phyloP scores from a whole-genome alignment of 2,113 vertebrate species.

The Strigops habroptila region DNA sequence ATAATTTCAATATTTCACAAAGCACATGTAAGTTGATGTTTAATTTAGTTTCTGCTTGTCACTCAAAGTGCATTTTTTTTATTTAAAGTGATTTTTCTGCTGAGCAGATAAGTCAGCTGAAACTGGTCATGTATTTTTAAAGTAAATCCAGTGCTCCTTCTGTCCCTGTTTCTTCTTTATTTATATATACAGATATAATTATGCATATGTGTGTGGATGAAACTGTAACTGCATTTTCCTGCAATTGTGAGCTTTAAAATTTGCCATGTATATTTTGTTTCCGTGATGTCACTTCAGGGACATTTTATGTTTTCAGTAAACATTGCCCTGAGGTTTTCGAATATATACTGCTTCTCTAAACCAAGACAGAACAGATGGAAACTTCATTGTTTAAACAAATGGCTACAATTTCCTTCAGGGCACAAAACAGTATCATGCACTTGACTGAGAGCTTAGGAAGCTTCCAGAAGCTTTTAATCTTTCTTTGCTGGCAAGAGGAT shows the following conservation, averaged over 20 bases:
- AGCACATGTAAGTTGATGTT: not conserved
- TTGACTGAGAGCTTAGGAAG: conserved; percentile 27
- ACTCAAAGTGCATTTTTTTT: not conserved
- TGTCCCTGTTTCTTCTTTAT: not conserved
- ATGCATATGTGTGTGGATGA: not conserved
- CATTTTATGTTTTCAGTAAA: conserved; percentile 46
- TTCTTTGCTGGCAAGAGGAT: not conserved
- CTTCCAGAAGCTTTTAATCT: conserved; percentile 27
- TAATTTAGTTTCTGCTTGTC: conserved; percentile 15
- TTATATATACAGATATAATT: not conserved
- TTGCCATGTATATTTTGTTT: conserved; percentile 38
- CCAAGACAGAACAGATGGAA: conserved; percentile 58
- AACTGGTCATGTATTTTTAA: conserved; percentile 10
- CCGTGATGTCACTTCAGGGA: conserved; percentile 27
- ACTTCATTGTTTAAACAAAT: conserved; percentile 51
- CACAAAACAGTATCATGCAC: not conserved
- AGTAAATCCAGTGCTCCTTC: not conserved
- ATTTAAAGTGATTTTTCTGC: not conserved
- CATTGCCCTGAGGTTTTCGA: conserved; percentile 42
- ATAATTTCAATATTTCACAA: not conserved
- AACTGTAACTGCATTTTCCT: not conserved
- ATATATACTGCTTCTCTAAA: conserved; percentile 57
- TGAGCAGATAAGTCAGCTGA: not conserved
- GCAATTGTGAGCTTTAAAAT: conserved; percentile 6
- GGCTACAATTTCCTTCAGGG: conserved; percentile 22